Evolutionary conservation across 2,797 vertebrate genomes (phyloP).

Genomic region (Eospalax fontanierii): DNA sequence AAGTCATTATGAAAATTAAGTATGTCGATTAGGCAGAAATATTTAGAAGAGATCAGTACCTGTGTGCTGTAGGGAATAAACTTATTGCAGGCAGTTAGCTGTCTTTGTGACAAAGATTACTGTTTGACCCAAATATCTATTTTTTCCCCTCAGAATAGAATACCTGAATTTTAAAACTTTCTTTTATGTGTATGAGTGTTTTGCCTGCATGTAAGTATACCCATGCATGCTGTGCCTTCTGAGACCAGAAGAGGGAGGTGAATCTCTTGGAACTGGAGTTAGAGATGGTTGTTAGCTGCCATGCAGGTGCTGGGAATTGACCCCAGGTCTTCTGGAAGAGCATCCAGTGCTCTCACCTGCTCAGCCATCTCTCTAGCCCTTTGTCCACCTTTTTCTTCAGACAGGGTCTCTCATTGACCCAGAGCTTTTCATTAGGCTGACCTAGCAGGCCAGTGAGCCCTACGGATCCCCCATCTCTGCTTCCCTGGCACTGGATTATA

Average conservation of each 20-base stretch:
- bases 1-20: neutral
- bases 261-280: neutral
- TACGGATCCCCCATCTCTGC: neutral
- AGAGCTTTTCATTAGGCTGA: neutral
- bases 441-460: neutral
- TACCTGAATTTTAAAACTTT: neutral
- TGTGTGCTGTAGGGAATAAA: neutral
- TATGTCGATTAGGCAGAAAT: neutral
- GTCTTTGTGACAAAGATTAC: neutral
- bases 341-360: neutral
- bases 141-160: neutral
- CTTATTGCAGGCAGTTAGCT: neutral
- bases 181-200: neutral
- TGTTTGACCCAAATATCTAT: neutral
- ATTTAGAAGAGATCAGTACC: neutral
- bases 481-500: too few species aligned
- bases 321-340: too few species aligned
- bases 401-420: neutral
- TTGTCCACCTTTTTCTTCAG: neutral
- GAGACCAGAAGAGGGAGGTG: neutral
- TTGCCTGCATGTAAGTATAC: neutral
- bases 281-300: too few species aligned
- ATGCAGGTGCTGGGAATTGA: too few species aligned
- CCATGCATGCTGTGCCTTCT: fast-evolving
- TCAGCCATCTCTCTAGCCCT: neutral